A percentile compares a stretch with the other conserved stretches of the same genome.
phyloP scores from a whole-genome alignment of 1,140 invertebrate genomes.

The Drosophila rhopaloa region DNA sequence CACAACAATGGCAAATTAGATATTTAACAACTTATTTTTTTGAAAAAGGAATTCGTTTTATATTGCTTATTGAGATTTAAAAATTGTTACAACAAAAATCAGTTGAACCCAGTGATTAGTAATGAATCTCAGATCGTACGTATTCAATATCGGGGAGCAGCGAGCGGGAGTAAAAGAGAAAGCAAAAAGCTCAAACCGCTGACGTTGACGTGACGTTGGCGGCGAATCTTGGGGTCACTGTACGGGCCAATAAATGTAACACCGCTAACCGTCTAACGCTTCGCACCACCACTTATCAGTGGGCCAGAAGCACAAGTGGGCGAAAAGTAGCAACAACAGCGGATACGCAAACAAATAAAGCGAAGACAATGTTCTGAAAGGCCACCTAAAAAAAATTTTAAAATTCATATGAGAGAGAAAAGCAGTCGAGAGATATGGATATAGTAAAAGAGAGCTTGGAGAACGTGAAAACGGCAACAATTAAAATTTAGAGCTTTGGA shows the following conservation, averaged over 20 bases:
- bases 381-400: slow-evolving; percentile 1
- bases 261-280: slow-evolving; percentile 9
- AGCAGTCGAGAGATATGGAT: background rate
- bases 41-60: background rate
- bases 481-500: slow-evolving; percentile 35
- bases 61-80: background rate
- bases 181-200: slow-evolving; percentile 23
- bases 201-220: slow-evolving; percentile 23
- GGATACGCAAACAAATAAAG: slow-evolving; percentile 10
- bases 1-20: too few relatives aligned
- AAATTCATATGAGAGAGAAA: background rate
- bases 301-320: slow-evolving; percentile 15
- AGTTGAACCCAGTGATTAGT: background rate
- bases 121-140: background rate
- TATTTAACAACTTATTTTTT: background rate
- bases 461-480: slow-evolving; percentile 48
- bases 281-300: slow-evolving; percentile 19
- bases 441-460: slow-evolving; percentile 1
- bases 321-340: slow-evolving; percentile 7
- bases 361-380: background rate
- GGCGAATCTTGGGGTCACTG: slow-evolving; percentile 35
- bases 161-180: slow-evolving; percentile 25
- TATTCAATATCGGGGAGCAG: slow-evolving; percentile 1
- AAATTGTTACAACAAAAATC: background rate
- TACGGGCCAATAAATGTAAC: slow-evolving; percentile 29